Evolutionary conservation across 2,113 vertebrate genomes (phyloP).

Genomic region (Sminthopsis crassicaudata): DNA sequence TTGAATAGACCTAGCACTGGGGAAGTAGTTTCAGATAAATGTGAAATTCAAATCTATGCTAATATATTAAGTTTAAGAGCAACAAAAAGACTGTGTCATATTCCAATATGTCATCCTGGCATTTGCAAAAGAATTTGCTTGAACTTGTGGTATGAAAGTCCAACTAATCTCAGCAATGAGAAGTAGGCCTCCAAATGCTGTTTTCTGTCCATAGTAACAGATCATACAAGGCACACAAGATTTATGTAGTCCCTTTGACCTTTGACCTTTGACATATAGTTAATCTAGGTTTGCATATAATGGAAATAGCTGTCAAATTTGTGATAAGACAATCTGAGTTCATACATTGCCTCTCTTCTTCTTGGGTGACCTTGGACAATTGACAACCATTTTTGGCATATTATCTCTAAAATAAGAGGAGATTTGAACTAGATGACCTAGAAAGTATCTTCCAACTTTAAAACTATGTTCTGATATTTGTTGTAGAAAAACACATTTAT

Average conservation of each 20-base stretch:
- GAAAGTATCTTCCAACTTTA: background rate
- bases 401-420: too few relatives aligned
- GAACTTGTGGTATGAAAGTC: background rate
- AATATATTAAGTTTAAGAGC: background rate
- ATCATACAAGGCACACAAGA: background rate
- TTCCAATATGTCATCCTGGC: fast-evolving
- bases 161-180: background rate
- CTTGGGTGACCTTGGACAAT: background rate
- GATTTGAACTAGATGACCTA: background rate
- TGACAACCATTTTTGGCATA: too few relatives aligned
- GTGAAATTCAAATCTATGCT: background rate
- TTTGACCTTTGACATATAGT: background rate
- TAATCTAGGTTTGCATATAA: background rate
- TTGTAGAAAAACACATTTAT: background rate
- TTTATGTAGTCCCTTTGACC: background rate
- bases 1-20: background rate
- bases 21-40: background rate
- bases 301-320: background rate
- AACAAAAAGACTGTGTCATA: background rate
- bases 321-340: background rate
- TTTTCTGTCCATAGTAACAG: background rate
- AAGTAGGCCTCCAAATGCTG: fast-evolving
- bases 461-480: background rate
- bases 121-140: background rate
- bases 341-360: background rate